Conservation (phyloP, 2,113 vertebrate species). For the Lepus europaeus region DNA sequence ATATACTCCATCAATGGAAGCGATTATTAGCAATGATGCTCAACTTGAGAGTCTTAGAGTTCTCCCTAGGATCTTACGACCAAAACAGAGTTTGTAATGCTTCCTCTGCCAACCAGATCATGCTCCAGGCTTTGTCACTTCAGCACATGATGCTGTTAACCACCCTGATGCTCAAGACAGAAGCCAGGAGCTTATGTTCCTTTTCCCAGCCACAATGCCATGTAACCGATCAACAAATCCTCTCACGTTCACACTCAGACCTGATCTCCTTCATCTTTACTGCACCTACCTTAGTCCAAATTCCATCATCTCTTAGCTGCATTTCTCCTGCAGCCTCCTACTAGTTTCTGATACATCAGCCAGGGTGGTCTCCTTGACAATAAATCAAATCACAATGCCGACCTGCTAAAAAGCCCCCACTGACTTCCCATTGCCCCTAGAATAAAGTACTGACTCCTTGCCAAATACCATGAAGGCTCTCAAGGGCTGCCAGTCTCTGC, state of each 20-base stretch:
- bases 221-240: neutral
- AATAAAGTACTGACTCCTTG: neutral
- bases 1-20: neutral
- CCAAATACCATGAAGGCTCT: neutral
- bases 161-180: neutral
- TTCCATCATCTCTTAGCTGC: neutral
- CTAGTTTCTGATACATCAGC: neutral
- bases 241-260: constrained; percentile 3
- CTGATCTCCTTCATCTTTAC: neutral
- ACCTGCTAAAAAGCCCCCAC: neutral
- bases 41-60: neutral
- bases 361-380: neutral
- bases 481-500: neutral
- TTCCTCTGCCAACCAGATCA: neutral
- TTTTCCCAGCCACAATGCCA: neutral
- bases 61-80: neutral
- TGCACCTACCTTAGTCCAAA: neutral
- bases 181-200: neutral
- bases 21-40: neutral
- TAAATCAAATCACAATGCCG: neutral
- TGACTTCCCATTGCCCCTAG: neutral
- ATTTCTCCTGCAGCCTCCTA: neutral
- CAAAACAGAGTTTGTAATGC: neutral
- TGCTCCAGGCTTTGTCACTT: neutral
- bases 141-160: neutral